A percentile compares a stretch with the other conserved stretches of the same genome.
Evolutionary conservation across 2,113 vertebrate species (phyloP).

Genomic region (Cyprinodon tularosa): DNA sequence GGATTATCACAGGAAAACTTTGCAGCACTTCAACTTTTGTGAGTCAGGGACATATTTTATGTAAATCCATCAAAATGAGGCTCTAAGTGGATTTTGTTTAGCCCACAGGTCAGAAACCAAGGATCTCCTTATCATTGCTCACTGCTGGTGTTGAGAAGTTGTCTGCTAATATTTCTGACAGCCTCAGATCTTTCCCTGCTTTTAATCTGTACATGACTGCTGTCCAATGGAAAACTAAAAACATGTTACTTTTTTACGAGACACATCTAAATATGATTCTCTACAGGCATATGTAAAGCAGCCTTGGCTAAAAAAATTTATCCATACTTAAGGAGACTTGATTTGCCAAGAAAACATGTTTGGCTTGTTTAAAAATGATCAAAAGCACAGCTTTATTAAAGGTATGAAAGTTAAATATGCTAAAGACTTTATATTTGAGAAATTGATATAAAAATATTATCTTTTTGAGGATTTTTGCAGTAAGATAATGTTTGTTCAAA

Average conservation of each 20-base stretch:
- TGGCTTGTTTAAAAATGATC: background rate
- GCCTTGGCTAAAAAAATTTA: background rate
- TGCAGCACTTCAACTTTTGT: conserved; percentile 3
- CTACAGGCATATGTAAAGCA: background rate
- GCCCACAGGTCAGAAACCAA: conserved; percentile 41
- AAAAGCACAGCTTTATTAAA: too few species aligned
- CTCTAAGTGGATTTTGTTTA: conserved; percentile 26
- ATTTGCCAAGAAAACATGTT: too few species aligned
- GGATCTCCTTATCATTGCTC: conserved; percentile 30
- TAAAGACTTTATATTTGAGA: too few species aligned
- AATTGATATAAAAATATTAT: too few species aligned
- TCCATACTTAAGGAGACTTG: background rate
- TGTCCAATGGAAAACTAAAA: background rate
- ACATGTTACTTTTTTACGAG: background rate
- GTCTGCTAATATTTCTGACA: conserved; percentile 32
- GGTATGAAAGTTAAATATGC: too few species aligned
- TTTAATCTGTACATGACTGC: background rate
- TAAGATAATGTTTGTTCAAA: background rate
- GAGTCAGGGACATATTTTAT: conserved; percentile 37
- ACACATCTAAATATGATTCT: background rate
- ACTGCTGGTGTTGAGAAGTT: conserved; percentile 12
- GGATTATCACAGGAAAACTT: conserved; percentile 2
- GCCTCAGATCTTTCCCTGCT: conserved; percentile 13
- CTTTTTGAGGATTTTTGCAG: background rate
- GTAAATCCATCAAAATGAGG: conserved; percentile 35